Evolutionary conservation across 2,797 vertebrate species (phyloP), one percentile per base, ranked within the genome.

Genomic region (Enteromius radiatus): DNA sequence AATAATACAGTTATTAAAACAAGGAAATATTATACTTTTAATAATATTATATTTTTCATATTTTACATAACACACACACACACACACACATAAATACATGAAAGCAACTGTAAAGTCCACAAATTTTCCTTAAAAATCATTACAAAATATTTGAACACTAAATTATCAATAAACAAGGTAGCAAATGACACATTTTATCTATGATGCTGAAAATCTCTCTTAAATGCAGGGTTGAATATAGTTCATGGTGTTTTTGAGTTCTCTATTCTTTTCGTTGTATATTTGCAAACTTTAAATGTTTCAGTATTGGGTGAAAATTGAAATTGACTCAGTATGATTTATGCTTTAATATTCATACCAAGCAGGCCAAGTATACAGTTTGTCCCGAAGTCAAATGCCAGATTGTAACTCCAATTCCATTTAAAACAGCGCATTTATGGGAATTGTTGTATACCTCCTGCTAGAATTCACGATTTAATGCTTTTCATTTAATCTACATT

Each of bases 281-380:
- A 36, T 52, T 52, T 49, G 56, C 28, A 52, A 81, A 74, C 31
- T n/a, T 75, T 41, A 65, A 75, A 75, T 41, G 19, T 23, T 75
- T 38, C 61, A 54, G 12, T 54, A 38, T 38, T 38, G 47, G 26
- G 15, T 41, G 4, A 67, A 54, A 54, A 56, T 43, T 45, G 71
- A 41, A 54, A 76, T 17, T 0, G 56, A 38, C 43, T 49, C 28
- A 1, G 59, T 54, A 56, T 75, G 45, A 82, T 82, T 56, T 76
- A 82, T 2, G 11, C n/a, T 82, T 67, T 75, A 82, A 82, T 76
- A 75, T 81, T 41, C 15, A 5, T 59, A 38, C n/a, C 17, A 28
- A 21, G 12, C 15, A 41, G 31, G 28, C 43, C 70, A 82, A 49
- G 61, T 52, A 54, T 5, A 38, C 28, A 68, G 61, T 74, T 41